Evolutionary conservation across 1,140 invertebrate species (phyloP).

Genomic region (Bombus sibiricus): DNA sequence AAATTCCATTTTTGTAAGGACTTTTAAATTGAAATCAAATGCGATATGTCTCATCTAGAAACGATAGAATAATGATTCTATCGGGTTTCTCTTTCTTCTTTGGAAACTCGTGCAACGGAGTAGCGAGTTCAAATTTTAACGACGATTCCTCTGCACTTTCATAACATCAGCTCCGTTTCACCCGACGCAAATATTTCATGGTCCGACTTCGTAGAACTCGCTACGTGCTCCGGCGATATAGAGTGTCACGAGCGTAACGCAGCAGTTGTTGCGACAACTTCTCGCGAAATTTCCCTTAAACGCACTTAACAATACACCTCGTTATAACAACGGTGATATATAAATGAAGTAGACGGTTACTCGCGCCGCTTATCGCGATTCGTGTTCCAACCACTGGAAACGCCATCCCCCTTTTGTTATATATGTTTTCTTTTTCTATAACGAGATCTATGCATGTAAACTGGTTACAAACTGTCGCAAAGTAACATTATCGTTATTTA

Average conservation of each 20-base stretch:
- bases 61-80: too few relatives aligned
- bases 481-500: constrained; percentile 65
- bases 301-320: constrained; percentile 30
- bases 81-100: neutral
- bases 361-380: constrained; percentile 53
- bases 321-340: constrained; percentile 45
- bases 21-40: too few relatives aligned
- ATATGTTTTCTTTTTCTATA: constrained; percentile 21
- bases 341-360: constrained; percentile 42
- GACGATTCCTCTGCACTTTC: constrained; percentile 4
- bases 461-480: constrained; percentile 42
- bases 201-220: neutral
- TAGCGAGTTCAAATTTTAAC: constrained; percentile 2
- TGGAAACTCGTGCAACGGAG: neutral
- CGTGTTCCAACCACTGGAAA: neutral
- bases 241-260: constrained; percentile 9
- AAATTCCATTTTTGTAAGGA: neutral
- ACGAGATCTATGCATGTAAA: constrained; percentile 41
- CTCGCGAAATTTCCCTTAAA: constrained; percentile 17
- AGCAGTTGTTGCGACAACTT: constrained; percentile 24
- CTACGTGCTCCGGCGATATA: constrained; percentile 31
- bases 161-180: neutral
- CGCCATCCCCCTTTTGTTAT: neutral
- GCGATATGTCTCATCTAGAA: too few relatives aligned
- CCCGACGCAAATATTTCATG: too few relatives aligned